A percentile compares a stretch with the other conserved stretches of the same genome.
phyloP scores from a whole-genome alignment of 35 echinoderm and acorn worm genomes.

The Heliocidaris tuberculata region DNA sequence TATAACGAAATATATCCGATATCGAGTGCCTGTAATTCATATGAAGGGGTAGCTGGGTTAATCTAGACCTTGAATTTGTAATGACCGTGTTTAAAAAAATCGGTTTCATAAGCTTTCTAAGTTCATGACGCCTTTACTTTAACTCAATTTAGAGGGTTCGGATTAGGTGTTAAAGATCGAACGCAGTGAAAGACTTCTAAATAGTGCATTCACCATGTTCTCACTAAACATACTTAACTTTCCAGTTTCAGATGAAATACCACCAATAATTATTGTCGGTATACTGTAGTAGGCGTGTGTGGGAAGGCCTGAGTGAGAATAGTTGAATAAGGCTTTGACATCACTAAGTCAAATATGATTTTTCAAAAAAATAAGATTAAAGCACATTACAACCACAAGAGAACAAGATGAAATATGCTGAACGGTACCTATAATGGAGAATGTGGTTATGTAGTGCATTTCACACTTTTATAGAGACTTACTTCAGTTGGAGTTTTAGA shows the following conservation, averaged over 20 bases:
- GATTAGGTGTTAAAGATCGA: neutral
- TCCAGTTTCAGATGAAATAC: neutral
- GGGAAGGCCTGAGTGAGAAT: neutral
- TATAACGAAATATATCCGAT: no score
- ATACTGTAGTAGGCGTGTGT: neutral
- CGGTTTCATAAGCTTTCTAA: neutral
- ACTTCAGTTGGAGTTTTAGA: neutral
- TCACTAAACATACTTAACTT: neutral
- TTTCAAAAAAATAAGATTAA: neutral
- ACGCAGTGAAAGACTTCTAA: neutral
- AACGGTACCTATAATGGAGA: no score
- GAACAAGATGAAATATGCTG: no score
- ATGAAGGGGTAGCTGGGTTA: neutral
- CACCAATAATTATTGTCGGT: neutral
- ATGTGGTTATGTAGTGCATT: no score
- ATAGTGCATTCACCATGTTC: neutral
- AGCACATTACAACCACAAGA: no score
- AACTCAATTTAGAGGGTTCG: neutral
- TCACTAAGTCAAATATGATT: neutral
- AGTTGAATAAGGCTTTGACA: neutral
- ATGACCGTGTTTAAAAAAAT: neutral
- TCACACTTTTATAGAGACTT: no score
- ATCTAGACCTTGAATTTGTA: neutral
- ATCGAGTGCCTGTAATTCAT: no score
- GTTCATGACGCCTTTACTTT: neutral